Percentiles rank a stretch among this genome's conserved stretches.
Conservation (phyloP, 2,113 vertebrate genomes). For the Balaeniceps rex region DNA sequence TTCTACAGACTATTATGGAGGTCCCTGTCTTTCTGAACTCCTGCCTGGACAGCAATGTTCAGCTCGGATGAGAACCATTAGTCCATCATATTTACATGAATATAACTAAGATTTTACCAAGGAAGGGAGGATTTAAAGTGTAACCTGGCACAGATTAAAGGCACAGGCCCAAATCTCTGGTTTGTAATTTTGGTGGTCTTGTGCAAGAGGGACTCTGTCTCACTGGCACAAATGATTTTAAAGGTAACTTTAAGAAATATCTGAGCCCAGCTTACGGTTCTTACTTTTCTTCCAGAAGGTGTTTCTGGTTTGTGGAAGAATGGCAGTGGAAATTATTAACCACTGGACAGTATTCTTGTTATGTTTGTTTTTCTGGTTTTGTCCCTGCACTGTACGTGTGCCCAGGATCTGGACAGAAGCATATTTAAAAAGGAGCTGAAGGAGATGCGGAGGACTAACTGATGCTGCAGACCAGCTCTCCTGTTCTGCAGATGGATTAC, state of each 20-base stretch:
- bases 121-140: background rate
- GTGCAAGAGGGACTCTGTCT: background rate
- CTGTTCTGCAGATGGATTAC: background rate
- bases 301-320: background rate
- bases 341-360: background rate
- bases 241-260: background rate
- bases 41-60: background rate
- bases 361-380: background rate
- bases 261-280: background rate
- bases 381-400: background rate
- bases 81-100: background rate
- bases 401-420: background rate
- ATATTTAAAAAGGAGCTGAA: background rate
- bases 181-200: background rate
- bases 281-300: background rate
- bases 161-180: background rate
- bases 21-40: background rate
- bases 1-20: background rate
- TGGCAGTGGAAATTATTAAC: background rate
- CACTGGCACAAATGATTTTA: background rate
- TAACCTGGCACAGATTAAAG: background rate
- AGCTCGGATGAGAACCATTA: background rate
- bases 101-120: background rate
- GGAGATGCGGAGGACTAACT: background rate
- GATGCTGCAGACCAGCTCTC: background rate